These are phyloP conservation scores for Phengaris arion DNA, from an alignment of 2,888 invertebrate genomes.

Conservation along the genomic window DNA sequence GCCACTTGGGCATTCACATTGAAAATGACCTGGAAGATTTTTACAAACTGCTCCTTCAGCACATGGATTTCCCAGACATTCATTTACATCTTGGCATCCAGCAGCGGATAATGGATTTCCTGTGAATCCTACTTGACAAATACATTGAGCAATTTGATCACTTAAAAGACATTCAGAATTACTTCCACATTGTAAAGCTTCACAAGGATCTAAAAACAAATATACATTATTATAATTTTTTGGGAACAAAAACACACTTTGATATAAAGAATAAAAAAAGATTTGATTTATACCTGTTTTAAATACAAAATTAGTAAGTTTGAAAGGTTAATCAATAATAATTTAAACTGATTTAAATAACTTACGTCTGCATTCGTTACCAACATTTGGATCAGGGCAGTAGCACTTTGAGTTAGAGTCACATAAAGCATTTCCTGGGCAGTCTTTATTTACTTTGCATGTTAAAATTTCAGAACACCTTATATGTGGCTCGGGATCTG, in stretches of 20 bases:
- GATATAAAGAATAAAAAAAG: not conserved
- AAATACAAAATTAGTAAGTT: not conserved
- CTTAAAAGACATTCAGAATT: conserved; percentile 94
- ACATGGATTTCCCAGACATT: conserved; percentile 90
- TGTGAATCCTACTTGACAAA: conserved; percentile 90
- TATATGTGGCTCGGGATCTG: conserved; percentile 90
- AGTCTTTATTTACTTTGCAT: conserved; percentile 86
- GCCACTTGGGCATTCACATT: conserved; percentile 93
- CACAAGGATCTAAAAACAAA: conserved; percentile 89
- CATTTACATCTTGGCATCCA: conserved; percentile 93
- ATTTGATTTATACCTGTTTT: too few relatives aligned
- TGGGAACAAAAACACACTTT: not conserved
- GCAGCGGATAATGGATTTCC: conserved; percentile 82
- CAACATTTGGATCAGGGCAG: conserved; percentile 94
- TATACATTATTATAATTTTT: conserved; percentile 2
- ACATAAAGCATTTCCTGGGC: conserved; percentile 94
- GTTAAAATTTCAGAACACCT: conserved; percentile 91
- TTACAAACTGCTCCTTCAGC: conserved; percentile 91
- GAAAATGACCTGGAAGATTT: conserved; percentile 91
- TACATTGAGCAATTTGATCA: conserved; percentile 90
- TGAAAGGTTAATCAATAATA: not conserved
- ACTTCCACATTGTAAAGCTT: conserved; percentile 89
- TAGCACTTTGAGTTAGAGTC: conserved; percentile 87
- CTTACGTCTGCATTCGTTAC: conserved; percentile 95
- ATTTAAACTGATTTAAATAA: conserved; percentile 40